Conservation (phyloP, 2,113 vertebrate genomes). For the Todiramphus saurophagus region DNA sequence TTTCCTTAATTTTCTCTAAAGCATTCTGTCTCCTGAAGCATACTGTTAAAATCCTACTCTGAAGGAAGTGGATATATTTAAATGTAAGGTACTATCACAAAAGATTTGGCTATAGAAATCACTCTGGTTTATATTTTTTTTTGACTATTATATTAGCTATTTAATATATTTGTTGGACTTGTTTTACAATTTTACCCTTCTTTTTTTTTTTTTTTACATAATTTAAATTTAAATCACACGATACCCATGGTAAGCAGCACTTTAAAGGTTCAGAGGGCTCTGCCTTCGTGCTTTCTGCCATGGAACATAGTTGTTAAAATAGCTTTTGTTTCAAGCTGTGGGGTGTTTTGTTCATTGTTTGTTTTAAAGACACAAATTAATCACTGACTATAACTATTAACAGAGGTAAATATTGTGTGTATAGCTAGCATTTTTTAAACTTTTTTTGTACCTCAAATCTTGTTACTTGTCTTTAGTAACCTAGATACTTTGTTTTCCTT, state of each 20-base stretch:
- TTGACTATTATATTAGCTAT: rapidly evolving
- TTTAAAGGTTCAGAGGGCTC: background rate
- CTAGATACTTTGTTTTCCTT: background rate
- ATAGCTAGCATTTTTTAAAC: background rate
- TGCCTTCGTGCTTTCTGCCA: background rate
- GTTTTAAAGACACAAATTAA: background rate
- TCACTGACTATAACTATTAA: background rate
- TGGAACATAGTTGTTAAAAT: background rate
- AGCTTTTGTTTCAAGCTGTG: background rate
- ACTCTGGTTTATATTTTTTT: background rate
- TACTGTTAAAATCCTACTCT: background rate
- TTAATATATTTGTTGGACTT: background rate
- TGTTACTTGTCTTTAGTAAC: background rate
- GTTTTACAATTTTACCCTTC: too few species aligned
- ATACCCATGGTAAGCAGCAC: background rate
- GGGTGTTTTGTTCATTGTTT: background rate
- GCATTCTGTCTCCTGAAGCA: background rate
- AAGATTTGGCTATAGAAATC: background rate
- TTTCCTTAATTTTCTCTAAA: background rate
- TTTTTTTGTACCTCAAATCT: background rate
- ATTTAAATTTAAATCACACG: background rate
- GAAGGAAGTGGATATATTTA: background rate
- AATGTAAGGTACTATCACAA: background rate
- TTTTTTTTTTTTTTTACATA: background rate
- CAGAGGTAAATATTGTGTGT: background rate